These are phyloP conservation scores for Hypolimnas misippus DNA, from an alignment of 2,888 invertebrate species.

Conservation along the genomic window DNA sequence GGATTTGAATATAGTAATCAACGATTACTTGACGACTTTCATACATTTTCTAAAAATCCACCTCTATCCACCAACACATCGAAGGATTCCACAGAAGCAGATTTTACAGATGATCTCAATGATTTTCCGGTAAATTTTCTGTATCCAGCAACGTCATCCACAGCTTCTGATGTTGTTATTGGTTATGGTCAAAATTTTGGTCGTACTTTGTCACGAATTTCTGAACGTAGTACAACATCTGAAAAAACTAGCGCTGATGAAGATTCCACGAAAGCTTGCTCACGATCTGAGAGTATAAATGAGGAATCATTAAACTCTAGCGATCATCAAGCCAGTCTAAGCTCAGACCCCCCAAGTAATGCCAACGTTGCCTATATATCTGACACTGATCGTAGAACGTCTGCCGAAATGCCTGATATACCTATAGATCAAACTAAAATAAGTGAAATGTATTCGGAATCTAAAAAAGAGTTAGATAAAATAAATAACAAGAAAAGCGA, in stretches of 20 bases:
- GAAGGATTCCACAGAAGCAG: slow-evolving; percentile 84
- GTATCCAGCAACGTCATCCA: slow-evolving; percentile 87
- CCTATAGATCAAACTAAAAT: slow-evolving; percentile 89
- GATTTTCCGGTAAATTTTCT: slow-evolving; percentile 90
- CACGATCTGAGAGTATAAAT: slow-evolving; percentile 92
- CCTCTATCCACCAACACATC: slow-evolving; percentile 78
- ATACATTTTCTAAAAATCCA: slow-evolving; percentile 78
- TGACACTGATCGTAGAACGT: slow-evolving; percentile 90
- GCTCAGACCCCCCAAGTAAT: slow-evolving; percentile 92
- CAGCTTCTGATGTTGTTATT: slow-evolving; percentile 87
- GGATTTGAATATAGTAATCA: slow-evolving; percentile 76
- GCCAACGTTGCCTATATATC: slow-evolving; percentile 90
- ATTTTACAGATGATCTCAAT: slow-evolving; percentile 89
- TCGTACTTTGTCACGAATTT: slow-evolving; percentile 92
- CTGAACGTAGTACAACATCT: slow-evolving; percentile 94
- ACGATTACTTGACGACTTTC: slow-evolving; percentile 76
- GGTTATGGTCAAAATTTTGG: slow-evolving; percentile 90
- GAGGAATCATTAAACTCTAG: slow-evolving; percentile 93
- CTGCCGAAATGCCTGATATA: slow-evolving; percentile 93
- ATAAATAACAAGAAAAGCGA: slow-evolving; percentile 53
- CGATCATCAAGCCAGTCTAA: slow-evolving; percentile 93
- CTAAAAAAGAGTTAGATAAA: slow-evolving; percentile 77
- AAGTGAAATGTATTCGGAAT: slow-evolving; percentile 82
- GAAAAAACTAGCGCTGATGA: slow-evolving; percentile 94
- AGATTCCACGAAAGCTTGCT: slow-evolving; percentile 93